Base-by-base conservation (phyloP, 1,140 invertebrate genomes). In the Drosophila pseudoobscura region DNA sequence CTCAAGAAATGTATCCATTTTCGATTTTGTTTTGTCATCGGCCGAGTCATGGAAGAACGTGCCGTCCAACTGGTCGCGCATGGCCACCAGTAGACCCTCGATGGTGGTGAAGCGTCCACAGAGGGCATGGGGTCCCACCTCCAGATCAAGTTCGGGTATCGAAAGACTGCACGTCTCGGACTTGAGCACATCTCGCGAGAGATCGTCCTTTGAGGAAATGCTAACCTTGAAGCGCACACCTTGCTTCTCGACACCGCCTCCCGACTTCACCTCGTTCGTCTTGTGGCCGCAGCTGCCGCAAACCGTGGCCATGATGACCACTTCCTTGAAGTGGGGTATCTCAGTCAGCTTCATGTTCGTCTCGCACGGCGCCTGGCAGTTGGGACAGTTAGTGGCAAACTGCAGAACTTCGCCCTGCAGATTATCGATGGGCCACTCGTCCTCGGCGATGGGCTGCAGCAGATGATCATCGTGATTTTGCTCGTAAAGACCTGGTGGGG, bases 261-360 rank as follows among this genome's bases (percentile, higher is more conserved):
- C 98, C 29, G 97, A 96, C 92, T 99, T 99, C 0, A 99, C 97
- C 93, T 99, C 98, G 91, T 97, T 99, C 2, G 97, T 98, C 85
- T 95, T 94, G 90, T 96, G 94, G 0, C 98, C 98, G 92, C 99
- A 99, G 2, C 79, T 78, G 15, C 99, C 98, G 92, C 99, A 99
- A 1, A 92, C 93, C 0, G 97, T 98, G 2, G 98, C 97, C 98
- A 99, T 99, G 49, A 99, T 98, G 0, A 99, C 94, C 3, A 98
- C 97, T 92, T 99, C 97, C 92, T 99, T 99, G 91, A 99, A 99
- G 92, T 98, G 95, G 3, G 98, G 98, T 90, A 99, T 99, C 58
- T 96, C 96, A 9, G 97, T 98, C 47, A 98, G 84, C 92, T 99
- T 99, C 98, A 99, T 99, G 88, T 99, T 98, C 1, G 98, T 99